These are phyloP conservation scores for Dusona sp. DNA, from an alignment of 2,888 invertebrate species.

Conservation along the genomic window DNA sequence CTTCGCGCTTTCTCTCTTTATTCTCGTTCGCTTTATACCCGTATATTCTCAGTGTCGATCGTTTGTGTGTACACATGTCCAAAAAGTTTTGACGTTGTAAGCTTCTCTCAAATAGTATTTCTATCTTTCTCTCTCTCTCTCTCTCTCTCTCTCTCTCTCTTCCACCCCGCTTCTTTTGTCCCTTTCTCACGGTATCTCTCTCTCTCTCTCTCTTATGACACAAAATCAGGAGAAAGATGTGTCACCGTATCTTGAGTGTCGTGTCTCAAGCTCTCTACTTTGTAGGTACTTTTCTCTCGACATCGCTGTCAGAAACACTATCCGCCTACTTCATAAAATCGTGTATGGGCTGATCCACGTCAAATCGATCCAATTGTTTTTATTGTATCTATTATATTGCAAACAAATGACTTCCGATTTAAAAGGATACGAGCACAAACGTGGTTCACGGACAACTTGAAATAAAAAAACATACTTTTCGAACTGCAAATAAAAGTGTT, in stretches of 20 bases:
- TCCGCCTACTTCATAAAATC: constrained; percentile 28
- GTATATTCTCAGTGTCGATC: constrained; percentile 22
- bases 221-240: constrained; percentile 25
- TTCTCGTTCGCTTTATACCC: constrained; percentile 5
- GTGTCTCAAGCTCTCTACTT: constrained; percentile 40
- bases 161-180: neutral
- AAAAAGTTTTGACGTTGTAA: constrained; percentile 63
- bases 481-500: neutral
- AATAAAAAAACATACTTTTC: neutral
- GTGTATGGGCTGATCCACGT: neutral
- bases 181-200: neutral
- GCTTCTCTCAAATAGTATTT: constrained; percentile 36
- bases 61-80: constrained; percentile 49
- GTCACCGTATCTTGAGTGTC: constrained; percentile 19
- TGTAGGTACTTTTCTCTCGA: constrained; percentile 32
- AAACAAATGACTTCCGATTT: neutral
- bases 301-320: constrained; percentile 55
- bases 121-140: neutral
- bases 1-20: neutral
- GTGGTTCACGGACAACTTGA: neutral
- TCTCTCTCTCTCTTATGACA: neutral
- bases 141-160: neutral
- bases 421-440: neutral
- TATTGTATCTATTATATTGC: neutral
- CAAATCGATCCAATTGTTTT: neutral